Percentiles rank a stretch among this genome's conserved stretches.
Conservation (phyloP, 2,113 vertebrate species). For the Xenopus borealis region DNA sequence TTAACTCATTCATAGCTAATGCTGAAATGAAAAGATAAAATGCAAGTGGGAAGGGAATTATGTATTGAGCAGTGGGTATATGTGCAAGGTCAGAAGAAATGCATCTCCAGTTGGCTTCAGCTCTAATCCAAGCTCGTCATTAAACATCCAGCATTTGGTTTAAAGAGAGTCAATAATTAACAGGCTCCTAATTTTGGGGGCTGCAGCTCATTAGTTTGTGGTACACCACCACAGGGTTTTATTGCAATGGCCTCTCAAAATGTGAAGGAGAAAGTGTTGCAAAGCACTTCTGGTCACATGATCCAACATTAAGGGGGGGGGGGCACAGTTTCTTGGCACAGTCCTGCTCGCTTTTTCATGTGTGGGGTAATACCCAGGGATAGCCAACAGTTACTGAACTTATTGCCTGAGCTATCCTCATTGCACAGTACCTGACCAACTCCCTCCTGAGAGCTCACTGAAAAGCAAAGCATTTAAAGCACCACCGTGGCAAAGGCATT, state of each 20-base stretch:
- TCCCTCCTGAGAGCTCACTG: slow-evolving; percentile 71
- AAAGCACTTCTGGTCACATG: not conserved
- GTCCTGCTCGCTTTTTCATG: not conserved
- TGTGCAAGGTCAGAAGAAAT: not conserved
- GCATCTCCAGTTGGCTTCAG: no score
- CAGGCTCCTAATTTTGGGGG: not conserved
- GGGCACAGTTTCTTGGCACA: slow-evolving; percentile 12
- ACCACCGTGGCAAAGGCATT: slow-evolving; percentile 77
- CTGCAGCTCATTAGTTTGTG: not conserved
- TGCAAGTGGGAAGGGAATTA: not conserved
- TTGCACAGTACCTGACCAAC: slow-evolving; percentile 29
- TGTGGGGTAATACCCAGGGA: not conserved
- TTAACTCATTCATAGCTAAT: not conserved
- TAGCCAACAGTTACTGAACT: slow-evolving; percentile 1
- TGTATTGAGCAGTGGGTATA: not conserved
- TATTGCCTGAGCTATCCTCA: not conserved
- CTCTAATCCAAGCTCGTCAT: no score
- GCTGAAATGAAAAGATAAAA: not conserved
- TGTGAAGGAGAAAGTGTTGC: not conserved
- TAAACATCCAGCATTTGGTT: not conserved
- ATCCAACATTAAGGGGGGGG: not conserved
- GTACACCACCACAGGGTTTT: no score
- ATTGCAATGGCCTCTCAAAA: not conserved
- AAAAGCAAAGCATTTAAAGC: slow-evolving; percentile 61
- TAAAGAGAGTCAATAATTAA: not conserved